phyloP scores from a whole-genome alignment of 1,140 invertebrate genomes.

The Drosophila micromelanica region DNA sequence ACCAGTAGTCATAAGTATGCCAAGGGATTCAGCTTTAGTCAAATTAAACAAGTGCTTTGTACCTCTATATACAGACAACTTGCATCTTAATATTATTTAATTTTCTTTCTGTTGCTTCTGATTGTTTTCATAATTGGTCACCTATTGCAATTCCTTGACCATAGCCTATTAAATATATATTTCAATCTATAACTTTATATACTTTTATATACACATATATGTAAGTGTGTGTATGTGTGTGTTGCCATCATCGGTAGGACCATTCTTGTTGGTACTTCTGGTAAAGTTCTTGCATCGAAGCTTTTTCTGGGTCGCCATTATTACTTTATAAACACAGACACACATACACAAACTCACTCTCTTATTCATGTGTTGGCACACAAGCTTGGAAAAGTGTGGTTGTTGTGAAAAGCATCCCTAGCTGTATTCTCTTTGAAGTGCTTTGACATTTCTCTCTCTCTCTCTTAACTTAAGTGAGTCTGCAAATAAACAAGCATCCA shows the following conservation, averaged over 20 bases:
- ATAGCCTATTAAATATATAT: background rate
- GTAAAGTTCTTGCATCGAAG: constrained; percentile 59
- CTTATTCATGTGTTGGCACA: background rate
- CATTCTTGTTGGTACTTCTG: constrained; percentile 70
- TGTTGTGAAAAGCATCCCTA: constrained; percentile 18
- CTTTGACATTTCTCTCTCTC: background rate
- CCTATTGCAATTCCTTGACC: background rate
- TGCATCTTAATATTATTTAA: background rate
- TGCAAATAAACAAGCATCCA: constrained; percentile 10
- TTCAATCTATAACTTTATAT: constrained; percentile 9
- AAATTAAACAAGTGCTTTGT: constrained; percentile 41
- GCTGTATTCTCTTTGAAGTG: constrained; percentile 18
- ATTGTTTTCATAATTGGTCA: background rate
- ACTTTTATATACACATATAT: background rate
- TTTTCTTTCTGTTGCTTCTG: background rate
- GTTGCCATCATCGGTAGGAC: constrained; percentile 54
- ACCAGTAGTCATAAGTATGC: background rate
- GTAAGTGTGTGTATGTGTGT: constrained; percentile 14
- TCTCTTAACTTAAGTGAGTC: constrained; percentile 6
- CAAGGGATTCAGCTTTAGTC: background rate
- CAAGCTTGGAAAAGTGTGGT: background rate
- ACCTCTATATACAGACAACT: background rate
- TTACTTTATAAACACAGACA: constrained; percentile 2
- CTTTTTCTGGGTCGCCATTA: constrained; percentile 57
- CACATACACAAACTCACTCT: background rate